These are phyloP conservation scores for Neomicropteryx cornuta DNA, from an alignment of 1,140 invertebrate species.

Conservation along the genomic window DNA sequence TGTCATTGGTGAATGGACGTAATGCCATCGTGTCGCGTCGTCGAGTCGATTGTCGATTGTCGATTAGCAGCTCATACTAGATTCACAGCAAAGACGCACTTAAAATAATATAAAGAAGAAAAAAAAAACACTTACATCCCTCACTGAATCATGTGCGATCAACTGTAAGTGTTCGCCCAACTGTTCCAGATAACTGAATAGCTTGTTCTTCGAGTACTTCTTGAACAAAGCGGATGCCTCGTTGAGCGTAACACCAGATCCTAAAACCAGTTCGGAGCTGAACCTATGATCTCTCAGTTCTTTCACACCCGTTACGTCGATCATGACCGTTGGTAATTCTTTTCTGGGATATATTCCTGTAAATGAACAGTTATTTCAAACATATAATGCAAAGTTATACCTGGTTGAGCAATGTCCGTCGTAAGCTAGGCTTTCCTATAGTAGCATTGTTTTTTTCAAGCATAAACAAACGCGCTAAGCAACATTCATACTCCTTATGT, in stretches of 20 bases:
- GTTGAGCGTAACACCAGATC: slow-evolving; percentile 50
- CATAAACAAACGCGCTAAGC: slow-evolving; percentile 50
- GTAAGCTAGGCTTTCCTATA: no score
- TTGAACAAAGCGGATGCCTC: slow-evolving; percentile 49
- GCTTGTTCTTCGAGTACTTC: slow-evolving; percentile 27
- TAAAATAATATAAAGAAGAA: no score
- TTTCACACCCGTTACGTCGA: slow-evolving; percentile 45
- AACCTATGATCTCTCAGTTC: slow-evolving; percentile 49
- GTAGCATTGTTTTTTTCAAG: no score
- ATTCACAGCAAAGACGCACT: no score
- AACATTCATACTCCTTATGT: slow-evolving; percentile 41
- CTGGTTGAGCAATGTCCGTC: no score
- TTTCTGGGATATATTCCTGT: slow-evolving; percentile 53
- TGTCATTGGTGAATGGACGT: no score
- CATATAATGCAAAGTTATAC: slow-evolving; percentile 34
- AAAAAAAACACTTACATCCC: slow-evolving; percentile 54
- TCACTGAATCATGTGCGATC: slow-evolving; percentile 47
- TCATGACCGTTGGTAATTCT: slow-evolving; percentile 45
- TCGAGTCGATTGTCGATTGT: no score
- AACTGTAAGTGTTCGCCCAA: slow-evolving; percentile 38
- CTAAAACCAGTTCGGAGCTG: slow-evolving; percentile 46
- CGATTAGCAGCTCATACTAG: no score
- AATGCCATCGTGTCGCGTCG: no score
- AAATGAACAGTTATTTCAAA: slow-evolving; percentile 15
- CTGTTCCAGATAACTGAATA: slow-evolving; percentile 25